Percentiles rank a stretch among this genome's conserved stretches.
phyloP scores from a whole-genome alignment of 2,797 vertebrate species.

The Gymnoscopelus braueri region DNA sequence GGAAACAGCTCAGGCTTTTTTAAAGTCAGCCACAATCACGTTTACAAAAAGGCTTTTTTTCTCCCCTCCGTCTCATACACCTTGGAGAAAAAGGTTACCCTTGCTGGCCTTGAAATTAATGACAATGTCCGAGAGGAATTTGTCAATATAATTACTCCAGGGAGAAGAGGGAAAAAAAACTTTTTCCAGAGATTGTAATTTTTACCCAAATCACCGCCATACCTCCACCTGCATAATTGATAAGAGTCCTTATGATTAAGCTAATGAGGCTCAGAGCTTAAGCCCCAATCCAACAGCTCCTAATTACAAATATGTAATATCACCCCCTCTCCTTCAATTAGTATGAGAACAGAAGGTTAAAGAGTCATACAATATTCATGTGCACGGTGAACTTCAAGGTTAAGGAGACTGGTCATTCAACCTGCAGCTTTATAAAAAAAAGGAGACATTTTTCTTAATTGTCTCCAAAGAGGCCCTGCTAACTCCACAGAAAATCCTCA shows the following conservation, averaged over 20 bases:
- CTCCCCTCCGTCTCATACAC: slow-evolving; percentile 5
- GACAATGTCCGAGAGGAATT: slow-evolving; percentile 55
- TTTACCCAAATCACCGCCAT: slow-evolving; percentile 70
- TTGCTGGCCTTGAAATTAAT: slow-evolving; percentile 53
- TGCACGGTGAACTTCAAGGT: slow-evolving; percentile 76
- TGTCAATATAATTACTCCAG: slow-evolving; percentile 63
- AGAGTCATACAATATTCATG: slow-evolving; percentile 80
- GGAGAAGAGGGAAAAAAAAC: slow-evolving; percentile 33
- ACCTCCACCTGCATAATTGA: slow-evolving; percentile 80
- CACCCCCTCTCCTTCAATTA: slow-evolving; percentile 71
- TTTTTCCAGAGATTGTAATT: slow-evolving; percentile 62
- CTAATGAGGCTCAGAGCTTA: slow-evolving; percentile 75
- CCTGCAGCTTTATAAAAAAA: slow-evolving; percentile 57
- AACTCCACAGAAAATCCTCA: too few relatives aligned
- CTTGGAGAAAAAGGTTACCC: slow-evolving; percentile 25
- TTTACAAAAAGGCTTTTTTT: slow-evolving; percentile 3
- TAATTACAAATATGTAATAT: slow-evolving; percentile 83
- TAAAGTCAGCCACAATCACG: slow-evolving; percentile 38
- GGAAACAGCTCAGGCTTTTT: slow-evolving; percentile 35
- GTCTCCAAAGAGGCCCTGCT: too few relatives aligned
- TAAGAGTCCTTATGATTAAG: slow-evolving; percentile 71
- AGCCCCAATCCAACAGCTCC: slow-evolving; percentile 68
- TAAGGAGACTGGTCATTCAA: slow-evolving; percentile 80
- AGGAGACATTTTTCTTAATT: too few relatives aligned
- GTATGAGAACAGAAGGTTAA: slow-evolving; percentile 80